Evolutionary conservation across 2,797 vertebrate species (phyloP), one percentile per base, ranked within the genome.

Genomic region (Necrosyrtes monachus): DNA sequence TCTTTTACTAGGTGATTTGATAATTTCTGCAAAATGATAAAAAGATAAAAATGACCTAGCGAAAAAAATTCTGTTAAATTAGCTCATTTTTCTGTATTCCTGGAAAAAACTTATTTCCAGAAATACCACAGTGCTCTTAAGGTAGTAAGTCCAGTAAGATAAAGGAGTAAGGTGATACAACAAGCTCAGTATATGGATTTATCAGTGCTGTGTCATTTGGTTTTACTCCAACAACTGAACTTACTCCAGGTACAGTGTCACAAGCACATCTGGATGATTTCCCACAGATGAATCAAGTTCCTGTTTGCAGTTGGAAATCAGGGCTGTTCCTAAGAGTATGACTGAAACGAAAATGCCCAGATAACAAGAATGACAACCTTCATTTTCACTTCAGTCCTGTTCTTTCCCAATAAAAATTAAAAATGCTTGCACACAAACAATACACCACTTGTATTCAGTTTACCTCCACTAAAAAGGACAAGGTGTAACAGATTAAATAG

Each of bases 281-380:
- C 77, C 89, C 62, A 78, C 18, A 85, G 77, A 33, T 94, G 80
- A 95, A 48, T 94, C 88, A 95, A 92, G 93, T 78, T 95, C 54
- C 93, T 85, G 74, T 89, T 90, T 93, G 90, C 53, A 76, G n/a
- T 86, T 93, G 67, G 87, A 95, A 94, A 43, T 92, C 76, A 94
- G 89, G 63, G 31, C 19, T 50, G 48, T 33, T 88, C 41, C 60
- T 92, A 76, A 83, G 57, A 53, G 11, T 77, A 68, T 60, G 78
- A 94, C 84, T 74, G 70, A 91, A 79, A 75, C 0, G 3, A 67
- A 92, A 89, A 65, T 35, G 76, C 33, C 59, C n/a, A 80, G 92
- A 62, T 80, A 67, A 77, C n/a, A 90, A 85, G 78, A 84, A 62
- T 60, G 24, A 64, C 41, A 65, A 35, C 39, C 79, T 73, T 57